Percentiles rank a stretch among this genome's conserved stretches.
Evolutionary conservation across 2,888 invertebrate genomes (phyloP).

Genomic region (Pachycephus smyrnensis): DNA sequence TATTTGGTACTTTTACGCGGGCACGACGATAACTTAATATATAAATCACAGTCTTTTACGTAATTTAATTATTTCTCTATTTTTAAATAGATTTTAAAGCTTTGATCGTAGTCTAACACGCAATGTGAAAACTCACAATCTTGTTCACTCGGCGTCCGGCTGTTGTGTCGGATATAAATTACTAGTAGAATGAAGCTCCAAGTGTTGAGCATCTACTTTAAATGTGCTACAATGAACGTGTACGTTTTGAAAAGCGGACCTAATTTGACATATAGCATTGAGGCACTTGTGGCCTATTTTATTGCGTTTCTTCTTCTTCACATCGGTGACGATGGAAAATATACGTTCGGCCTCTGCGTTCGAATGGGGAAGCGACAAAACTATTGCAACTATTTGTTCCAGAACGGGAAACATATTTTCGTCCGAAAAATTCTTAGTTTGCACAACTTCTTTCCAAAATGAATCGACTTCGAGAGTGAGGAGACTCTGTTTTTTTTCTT

Average conservation of each 20-base stretch:
- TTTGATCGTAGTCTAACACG: no score
- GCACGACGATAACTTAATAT: no score
- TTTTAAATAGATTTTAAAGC: no score
- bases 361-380: conserved; percentile 21
- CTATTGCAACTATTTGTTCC: background rate
- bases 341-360: conserved; percentile 28
- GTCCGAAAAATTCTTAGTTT: background rate
- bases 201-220: conserved; percentile 6
- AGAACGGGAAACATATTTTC: conserved; percentile 3
- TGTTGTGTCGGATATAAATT: background rate
- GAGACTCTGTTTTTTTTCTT: conserved; percentile 1
- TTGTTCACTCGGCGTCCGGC: no score
- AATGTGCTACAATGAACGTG: background rate
- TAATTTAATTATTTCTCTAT: no score
- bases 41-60: no score
- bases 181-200: background rate
- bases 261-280: conserved; percentile 14
- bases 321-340: conserved; percentile 31
- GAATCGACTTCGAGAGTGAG: conserved; percentile 5
- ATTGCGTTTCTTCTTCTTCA: conserved; percentile 23
- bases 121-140: no score
- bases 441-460: conserved; percentile 12
- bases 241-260: conserved; percentile 7
- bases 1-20: no score
- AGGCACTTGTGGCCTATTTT: conserved; percentile 4